A percentile compares a stretch with the other conserved stretches of the same genome.
Conservation (phyloP, 2,888 invertebrate species). For the Drosophila dives region DNA sequence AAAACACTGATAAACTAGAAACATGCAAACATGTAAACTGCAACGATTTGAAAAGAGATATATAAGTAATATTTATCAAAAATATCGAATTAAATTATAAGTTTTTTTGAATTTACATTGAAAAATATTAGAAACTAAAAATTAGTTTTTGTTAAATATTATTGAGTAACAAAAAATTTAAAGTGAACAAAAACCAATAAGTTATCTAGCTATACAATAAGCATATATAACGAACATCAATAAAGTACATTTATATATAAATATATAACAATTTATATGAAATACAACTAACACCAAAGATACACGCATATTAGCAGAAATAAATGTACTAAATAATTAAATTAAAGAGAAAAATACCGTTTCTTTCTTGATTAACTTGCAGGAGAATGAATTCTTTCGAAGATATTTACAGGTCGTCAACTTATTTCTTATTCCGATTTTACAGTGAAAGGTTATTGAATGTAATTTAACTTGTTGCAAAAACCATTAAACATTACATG, state of each 20-base stretch:
- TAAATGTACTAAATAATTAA: conserved; percentile 64
- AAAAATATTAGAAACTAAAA: conserved; percentile 9
- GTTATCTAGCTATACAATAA: conserved; percentile 63
- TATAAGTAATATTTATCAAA: conserved; percentile 64
- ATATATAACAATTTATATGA: conserved; percentile 51
- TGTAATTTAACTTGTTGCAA: background rate
- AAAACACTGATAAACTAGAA: conserved; percentile 19
- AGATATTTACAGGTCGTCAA: background rate
- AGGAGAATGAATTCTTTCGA: background rate
- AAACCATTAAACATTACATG: background rate
- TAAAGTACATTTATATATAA: conserved; percentile 52
- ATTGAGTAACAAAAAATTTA: conserved; percentile 43
- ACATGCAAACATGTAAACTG: conserved; percentile 20
- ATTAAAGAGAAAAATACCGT: conserved; percentile 12
- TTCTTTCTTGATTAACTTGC: background rate
- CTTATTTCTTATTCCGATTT: background rate
- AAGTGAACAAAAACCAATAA: conserved; percentile 32
- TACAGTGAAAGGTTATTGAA: conserved; percentile 8
- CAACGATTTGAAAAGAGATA: conserved; percentile 25
- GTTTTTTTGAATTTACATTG: conserved; percentile 60
- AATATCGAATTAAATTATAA: conserved; percentile 65
- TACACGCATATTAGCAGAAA: conserved; percentile 76
- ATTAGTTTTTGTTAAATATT: conserved; percentile 55
- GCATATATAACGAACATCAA: conserved; percentile 33
- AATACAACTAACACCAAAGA: conserved; percentile 62